Base-by-base conservation (phyloP, 1,140 invertebrate species). In the Drosophila mauritiana region DNA sequence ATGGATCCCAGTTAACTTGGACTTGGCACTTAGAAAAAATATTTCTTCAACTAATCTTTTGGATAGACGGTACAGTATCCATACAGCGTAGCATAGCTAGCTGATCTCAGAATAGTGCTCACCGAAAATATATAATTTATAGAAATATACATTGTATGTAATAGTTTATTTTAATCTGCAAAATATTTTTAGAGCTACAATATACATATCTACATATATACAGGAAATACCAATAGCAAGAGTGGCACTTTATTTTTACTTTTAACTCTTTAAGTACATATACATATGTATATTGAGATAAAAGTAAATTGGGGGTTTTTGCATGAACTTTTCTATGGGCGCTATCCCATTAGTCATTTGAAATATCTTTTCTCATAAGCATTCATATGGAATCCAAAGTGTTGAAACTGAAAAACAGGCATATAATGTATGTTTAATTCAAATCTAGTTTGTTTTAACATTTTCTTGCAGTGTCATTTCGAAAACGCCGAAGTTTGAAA, bases 1-100 rank as follows among this genome's bases (percentile, higher is more conserved):
- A 70, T 68, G 67, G 64, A 69, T 69, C 20, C 27, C 15, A 70
- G 67, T 69, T 64, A 67, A 42, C 45, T 70, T 55, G 64, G 51
- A 56, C 36, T 25, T 4, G 7, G 8, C 64, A 68, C 64, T 27
- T 10, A 7, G 2, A 2, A 15, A 43, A 57, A 62, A 45, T 43
- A 2, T 45, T 4, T 1, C 0, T 42, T 1, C 3, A n/a, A 25
- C 11, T 0, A 51, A 13, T 39, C 3, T 8, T 31, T 27, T 27
- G 6, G 25, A 27, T 27, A 27, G 25, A 0, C 25, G 25, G 25
- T 27, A 27, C 25, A 27, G 25, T 27, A 8, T 31, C 31, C 31
- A 10, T 31, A 8, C 1, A 3, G 31, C 31, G 2, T 8, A 8
- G 8, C 8, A 31, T 7, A 31, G 31, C 7, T 10, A 1, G 7